Base-by-base conservation (phyloP, 2,888 invertebrate genomes). In the Cybosia mesomella region DNA sequence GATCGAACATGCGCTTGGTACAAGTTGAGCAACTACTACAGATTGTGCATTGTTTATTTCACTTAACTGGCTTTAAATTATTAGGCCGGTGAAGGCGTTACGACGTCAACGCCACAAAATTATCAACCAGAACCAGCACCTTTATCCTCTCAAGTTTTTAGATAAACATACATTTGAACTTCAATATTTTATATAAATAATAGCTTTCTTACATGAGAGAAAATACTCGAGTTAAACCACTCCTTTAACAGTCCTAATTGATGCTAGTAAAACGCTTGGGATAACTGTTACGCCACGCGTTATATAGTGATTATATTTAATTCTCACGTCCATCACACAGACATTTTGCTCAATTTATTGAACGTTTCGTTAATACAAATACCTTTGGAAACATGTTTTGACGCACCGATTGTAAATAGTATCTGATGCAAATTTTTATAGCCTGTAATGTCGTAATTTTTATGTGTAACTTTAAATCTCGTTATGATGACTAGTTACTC, bases 301-400 rank as follows among this genome's bases (percentile, higher is more conserved):
- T 63, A 54, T 62, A 71, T n/a, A 62, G 63, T 34, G 61, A 72
- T 80, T 79, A 72, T 63, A 55, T 60, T 73, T 70, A 79, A 76
- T 81, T 86, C 83, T 76, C 85, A 86, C 78, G 85, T 81, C 79
- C 67, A 79, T 85, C 71, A 75, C 74, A 64, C 61, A 72, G 62
- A 69, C 32, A 76, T 79, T 83, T 73, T 64, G 64, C 66, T 73
- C 76, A 80, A 85, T 80, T 80, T 84, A 77, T 81, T 74, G 70
- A 69, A 68, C 72, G 64, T 71, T 68, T 72, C 72, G 65, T 70
- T 69, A 74, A 64, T 71, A 64, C 66, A 72, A 54, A 74, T 59
- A 61, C 1, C 69, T 74, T 80, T 61, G 57, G 18, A 68, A 79
- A 79, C 74, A 32, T 79, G 79, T 76, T 79, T 81, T 68, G 76